Evolutionary conservation across 2,113 vertebrate genomes (phyloP), one percentile per base, ranked within the genome.

Genomic region (Irena cyanogastra): DNA sequence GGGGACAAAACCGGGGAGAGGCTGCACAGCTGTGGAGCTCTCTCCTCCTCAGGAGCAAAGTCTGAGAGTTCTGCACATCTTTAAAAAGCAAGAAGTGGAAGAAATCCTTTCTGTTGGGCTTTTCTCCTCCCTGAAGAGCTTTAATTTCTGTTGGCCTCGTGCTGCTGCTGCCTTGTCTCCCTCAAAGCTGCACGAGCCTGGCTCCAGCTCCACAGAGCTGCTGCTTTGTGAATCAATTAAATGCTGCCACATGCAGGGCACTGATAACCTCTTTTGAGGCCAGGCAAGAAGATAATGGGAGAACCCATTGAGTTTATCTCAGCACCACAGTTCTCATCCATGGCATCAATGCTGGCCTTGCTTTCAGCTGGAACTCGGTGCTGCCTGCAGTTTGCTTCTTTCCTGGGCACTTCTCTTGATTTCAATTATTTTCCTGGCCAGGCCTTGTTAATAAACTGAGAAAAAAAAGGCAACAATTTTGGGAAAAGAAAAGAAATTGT

Each of bases 231-330:
- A 94, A 94, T 89, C 93, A 86, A 77, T 92, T 93, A 74, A 90
- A 79, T 37, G 31, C 79, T 94, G 89, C 89, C 83, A 52, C 92
- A 60, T 90, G 93, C 84, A 95, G 93, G 88, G 80, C 42, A 45
- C 65, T 33, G 95, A 89, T 91, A 87, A 90, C 93, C 84, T 56
- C 80, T 44, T 78, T 76, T 53, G 87, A 79, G 93, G 84, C 88
- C 76, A 69, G 92, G 74, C 86, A 39, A 17, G 89, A 24, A 80
- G 87, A 86, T 93, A 90, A 74, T 92, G n/a, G 20, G 69, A 94
- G 84, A 93, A 57, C 77, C 85, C 83, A 63, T 26, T 9, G 79
- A 92, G 81, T 95, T 97, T 93, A 97, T 96, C 94, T 95, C 90
- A 3, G 91, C 76, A 33, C 87, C n/a, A 7, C 89, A 92, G 78